Percentiles rank a stretch among this genome's conserved stretches.
Conservation (phyloP, 2,797 vertebrate genomes). For the Squalus acanthias region DNA sequence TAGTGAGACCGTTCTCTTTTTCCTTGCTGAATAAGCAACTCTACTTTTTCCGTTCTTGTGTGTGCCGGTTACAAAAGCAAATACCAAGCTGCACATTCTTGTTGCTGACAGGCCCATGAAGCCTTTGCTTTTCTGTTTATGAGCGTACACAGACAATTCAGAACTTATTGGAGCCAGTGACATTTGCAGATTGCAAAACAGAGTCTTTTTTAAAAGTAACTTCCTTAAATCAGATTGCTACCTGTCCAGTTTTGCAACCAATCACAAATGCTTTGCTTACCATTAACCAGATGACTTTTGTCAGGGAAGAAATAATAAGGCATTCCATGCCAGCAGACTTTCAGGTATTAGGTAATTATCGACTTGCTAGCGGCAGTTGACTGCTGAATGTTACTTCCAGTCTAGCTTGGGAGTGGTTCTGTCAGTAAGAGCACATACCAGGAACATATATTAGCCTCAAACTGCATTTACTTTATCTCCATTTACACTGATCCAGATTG, state of each 20-base stretch:
- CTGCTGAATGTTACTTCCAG: conserved; percentile 9
- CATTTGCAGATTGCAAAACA: neutral
- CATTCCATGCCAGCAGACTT: neutral
- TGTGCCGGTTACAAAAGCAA: neutral
- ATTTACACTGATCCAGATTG: neutral
- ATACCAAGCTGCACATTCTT: neutral
- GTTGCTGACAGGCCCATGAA: neutral
- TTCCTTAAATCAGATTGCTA: neutral
- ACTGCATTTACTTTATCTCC: neutral
- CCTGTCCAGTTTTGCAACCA: neutral
- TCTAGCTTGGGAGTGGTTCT: neutral
- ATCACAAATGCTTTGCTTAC: neutral
- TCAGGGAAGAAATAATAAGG: neutral
- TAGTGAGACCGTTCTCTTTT: neutral
- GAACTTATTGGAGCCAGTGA: neutral
- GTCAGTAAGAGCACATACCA: neutral
- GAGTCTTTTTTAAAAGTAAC: neutral
- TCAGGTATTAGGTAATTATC: conserved; percentile 20
- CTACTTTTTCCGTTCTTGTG: neutral
- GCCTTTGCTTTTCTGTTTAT: neutral
- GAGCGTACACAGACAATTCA: neutral
- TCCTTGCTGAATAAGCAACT: neutral
- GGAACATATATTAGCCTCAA: neutral
- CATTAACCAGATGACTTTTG: neutral
- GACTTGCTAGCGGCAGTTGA: neutral